phyloP scores from a whole-genome alignment of 2,888 invertebrate species.

The Dryobota labecula region DNA sequence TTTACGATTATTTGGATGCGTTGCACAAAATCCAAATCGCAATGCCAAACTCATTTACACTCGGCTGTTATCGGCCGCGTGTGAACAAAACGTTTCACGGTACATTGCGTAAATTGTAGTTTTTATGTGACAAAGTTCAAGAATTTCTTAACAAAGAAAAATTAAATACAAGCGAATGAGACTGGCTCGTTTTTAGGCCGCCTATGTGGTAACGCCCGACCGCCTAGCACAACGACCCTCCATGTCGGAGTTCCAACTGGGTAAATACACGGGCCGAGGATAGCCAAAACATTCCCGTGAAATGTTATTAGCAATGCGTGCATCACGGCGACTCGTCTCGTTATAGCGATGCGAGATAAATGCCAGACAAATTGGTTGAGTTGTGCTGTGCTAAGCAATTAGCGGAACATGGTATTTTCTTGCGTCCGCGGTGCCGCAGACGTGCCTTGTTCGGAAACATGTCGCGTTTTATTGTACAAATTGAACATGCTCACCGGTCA shows the following conservation, averaged over 20 bases:
- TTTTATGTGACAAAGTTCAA: slow-evolving; percentile 55
- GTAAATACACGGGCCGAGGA: slow-evolving; percentile 62
- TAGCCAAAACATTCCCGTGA: slow-evolving; percentile 49
- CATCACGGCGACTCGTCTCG: slow-evolving; percentile 65
- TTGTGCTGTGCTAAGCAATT: slow-evolving; percentile 74
- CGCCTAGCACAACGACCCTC: slow-evolving; percentile 57
- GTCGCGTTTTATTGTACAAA: slow-evolving; percentile 56
- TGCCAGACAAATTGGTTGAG: slow-evolving; percentile 71
- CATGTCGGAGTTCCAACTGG: slow-evolving; percentile 66
- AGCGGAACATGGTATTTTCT: slow-evolving; percentile 66
- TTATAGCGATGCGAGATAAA: slow-evolving; percentile 59
- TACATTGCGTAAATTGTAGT: slow-evolving; percentile 44
- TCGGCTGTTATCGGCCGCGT: slow-evolving; percentile 39
- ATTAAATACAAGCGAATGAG: slow-evolving; percentile 63
- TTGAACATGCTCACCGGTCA: slow-evolving; percentile 44
- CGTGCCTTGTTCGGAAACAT: slow-evolving; percentile 55
- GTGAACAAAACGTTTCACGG: slow-evolving; percentile 47
- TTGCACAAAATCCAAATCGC: slow-evolving; percentile 56
- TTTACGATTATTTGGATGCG: slow-evolving; percentile 51
- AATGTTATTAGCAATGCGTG: slow-evolving; percentile 62
- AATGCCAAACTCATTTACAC: slow-evolving; percentile 50
- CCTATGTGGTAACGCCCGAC: slow-evolving; percentile 56
- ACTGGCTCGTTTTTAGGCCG: slow-evolving; percentile 63
- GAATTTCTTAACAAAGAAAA: slow-evolving; percentile 60
- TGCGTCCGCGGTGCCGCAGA: slow-evolving; percentile 41